Base-by-base conservation (phyloP, 2,113 vertebrate species). In the Galeopterus variegatus region DNA sequence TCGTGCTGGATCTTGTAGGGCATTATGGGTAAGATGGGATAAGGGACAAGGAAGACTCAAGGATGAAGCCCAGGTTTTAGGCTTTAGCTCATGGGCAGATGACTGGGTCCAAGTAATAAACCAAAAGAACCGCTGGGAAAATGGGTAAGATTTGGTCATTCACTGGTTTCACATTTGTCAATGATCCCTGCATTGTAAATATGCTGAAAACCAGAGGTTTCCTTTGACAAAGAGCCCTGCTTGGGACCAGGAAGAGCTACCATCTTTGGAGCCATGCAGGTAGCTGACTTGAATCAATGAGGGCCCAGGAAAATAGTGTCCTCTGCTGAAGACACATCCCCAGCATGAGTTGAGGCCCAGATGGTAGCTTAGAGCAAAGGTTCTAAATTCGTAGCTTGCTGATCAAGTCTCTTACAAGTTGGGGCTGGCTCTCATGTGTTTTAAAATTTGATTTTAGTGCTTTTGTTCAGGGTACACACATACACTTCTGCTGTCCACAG, bases 141-240 rank as follows among this genome's bases (percentile, higher is more conserved):
- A 76, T 90, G 75, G 31, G 8, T 69, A 60, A 18, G 19, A 87
- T 56, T 92, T 94, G 60, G 50, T 89, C 56, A 89, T 83, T 83
- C 24, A 58, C 60, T 58, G 45, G 50, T 52, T 81, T 94, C n/a
- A 75, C 19, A 5, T 62, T 96, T 58, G 33, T 28, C 56, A 48
- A 5, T 95, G 41, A n/a, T 67, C 28, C 24, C 56, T 94, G 26
- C 24, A 14, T 83, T 73, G 41, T 83, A 87, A 95, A 73, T 73
- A 87, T 62, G 24, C n/a, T 36, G 18, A 54, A 73, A 92, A 94
- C 26, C 50, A 88, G 54, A 9, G 1, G 67, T 90, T 95, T 93
- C 31, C 14, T 65, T 96, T 85, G 26, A 70, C 31, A 54, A 69
- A 75, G 21, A 85, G 15, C 33, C 33, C 24, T 89, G 11, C 50